Conservation (phyloP, 2,113 vertebrate species). For the Syrmaticus mikado region DNA sequence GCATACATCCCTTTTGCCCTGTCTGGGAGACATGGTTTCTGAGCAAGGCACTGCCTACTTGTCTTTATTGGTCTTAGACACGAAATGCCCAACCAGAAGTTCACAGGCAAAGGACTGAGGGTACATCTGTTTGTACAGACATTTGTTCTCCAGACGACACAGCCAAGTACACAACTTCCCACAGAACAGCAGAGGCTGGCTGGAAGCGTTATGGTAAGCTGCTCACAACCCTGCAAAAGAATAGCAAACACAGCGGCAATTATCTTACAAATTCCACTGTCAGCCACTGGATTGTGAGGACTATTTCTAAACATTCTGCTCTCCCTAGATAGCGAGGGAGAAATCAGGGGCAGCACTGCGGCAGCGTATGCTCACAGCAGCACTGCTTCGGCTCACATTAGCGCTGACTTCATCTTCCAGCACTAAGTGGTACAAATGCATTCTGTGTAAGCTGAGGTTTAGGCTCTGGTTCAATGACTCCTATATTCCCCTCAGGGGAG, state of each 20-base stretch:
- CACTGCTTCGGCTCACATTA: background rate
- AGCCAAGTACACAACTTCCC: accelerated
- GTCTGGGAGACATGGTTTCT: background rate
- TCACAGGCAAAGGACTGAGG: background rate
- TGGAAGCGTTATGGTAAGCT: background rate
- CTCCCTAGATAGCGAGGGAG: background rate
- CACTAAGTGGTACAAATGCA: background rate
- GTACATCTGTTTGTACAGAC: background rate
- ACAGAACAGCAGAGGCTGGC: background rate
- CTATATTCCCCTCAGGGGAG: background rate
- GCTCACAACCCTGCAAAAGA: background rate
- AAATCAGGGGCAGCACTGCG: background rate
- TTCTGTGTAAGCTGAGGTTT: background rate
- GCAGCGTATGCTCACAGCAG: background rate
- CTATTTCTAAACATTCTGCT: slow-evolving; percentile 13
- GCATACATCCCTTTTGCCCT: accelerated
- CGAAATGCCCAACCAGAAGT: background rate
- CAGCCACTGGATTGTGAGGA: background rate
- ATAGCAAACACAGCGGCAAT: background rate
- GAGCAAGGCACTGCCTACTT: background rate
- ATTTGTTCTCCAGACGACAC: background rate
- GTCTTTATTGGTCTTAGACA: background rate
- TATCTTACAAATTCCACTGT: slow-evolving; percentile 17
- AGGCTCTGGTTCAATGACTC: slow-evolving; percentile 32
- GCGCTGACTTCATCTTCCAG: background rate